Percentiles rank a stretch among this genome's conserved stretches.
These are phyloP conservation scores for Decapterus maruadsi DNA, from an alignment of 2,797 vertebrate genomes.

Conservation along the genomic window DNA sequence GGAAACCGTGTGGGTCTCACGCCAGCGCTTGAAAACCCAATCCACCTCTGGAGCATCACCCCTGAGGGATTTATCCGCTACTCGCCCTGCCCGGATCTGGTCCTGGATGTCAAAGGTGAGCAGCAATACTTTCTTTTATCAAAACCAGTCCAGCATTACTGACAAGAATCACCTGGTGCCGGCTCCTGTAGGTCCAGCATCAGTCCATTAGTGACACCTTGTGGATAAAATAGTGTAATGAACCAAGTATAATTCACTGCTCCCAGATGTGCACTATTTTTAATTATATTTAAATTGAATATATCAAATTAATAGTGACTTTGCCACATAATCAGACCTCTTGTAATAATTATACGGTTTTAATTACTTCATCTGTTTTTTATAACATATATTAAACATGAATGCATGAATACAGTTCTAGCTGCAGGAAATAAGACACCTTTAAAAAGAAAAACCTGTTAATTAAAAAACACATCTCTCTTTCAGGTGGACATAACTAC, in stretches of 20 bases:
- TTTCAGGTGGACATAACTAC: slow-evolving; percentile 90
- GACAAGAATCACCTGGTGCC: neutral
- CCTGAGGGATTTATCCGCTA: slow-evolving; percentile 90
- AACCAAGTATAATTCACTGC: neutral
- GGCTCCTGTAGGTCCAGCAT: neutral
- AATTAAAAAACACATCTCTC: slow-evolving; percentile 8
- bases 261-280: neutral
- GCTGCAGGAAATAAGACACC: neutral
- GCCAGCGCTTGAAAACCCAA: slow-evolving; percentile 80
- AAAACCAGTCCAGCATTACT: neutral
- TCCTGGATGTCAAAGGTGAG: slow-evolving; percentile 96
- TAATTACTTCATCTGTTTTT: neutral
- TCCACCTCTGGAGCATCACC: slow-evolving; percentile 91
- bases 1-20: slow-evolving; percentile 90
- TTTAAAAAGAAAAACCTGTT: neutral
- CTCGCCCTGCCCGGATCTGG: slow-evolving; percentile 85
- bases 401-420: neutral
- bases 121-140: neutral
- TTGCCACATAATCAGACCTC: neutral
- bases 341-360: neutral
- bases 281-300: neutral
- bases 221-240: slow-evolving; percentile 55
- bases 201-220: slow-evolving; percentile 75
- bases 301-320: neutral
- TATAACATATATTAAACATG: neutral